Conservation (phyloP, 2,797 vertebrate species). For the Mallotus villosus region DNA sequence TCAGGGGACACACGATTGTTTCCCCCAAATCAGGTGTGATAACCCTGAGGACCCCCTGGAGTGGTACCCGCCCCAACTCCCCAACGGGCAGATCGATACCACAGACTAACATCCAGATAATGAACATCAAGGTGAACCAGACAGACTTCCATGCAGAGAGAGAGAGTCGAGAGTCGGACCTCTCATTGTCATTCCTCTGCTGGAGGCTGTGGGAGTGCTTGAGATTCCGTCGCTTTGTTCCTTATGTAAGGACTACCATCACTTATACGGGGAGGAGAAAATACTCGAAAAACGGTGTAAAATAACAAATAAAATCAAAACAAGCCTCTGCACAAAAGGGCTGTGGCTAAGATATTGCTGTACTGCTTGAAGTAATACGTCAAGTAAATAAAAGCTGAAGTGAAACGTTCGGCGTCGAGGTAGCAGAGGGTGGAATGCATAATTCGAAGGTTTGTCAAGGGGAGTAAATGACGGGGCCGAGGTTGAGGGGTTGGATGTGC, state of each 20-base stretch:
- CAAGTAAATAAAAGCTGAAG: conserved; percentile 54
- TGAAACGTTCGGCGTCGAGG: conserved; percentile 34
- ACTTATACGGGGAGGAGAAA: conserved; percentile 51
- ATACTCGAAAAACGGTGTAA: conserved; percentile 20
- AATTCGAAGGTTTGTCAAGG: conserved; percentile 26
- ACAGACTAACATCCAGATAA: conserved; percentile 51
- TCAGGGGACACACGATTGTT: conserved; percentile 13
- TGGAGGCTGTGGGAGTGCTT: conserved; percentile 65
- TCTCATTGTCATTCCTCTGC: conserved; percentile 66
- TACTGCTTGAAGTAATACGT: conserved; percentile 44
- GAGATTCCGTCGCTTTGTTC: conserved; percentile 59
- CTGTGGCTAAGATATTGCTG: conserved; percentile 37
- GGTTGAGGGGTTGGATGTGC: conserved; percentile 14
- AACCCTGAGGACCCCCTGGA: conserved; percentile 36
- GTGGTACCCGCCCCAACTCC: conserved; percentile 38
- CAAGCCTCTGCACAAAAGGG: not conserved
- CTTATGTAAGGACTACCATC: conserved; percentile 70
- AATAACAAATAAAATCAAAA: conserved; percentile 25
- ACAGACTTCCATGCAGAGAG: conserved; percentile 42
- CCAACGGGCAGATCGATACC: conserved; percentile 49
- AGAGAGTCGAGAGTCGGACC: conserved; percentile 28
- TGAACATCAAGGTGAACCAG: conserved; percentile 59
- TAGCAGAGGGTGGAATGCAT: conserved; percentile 32
- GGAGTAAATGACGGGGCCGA: conserved; percentile 26
- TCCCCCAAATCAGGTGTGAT: conserved; percentile 39